A percentile compares a stretch with the other conserved stretches of the same genome.
Evolutionary conservation across 37 sponge, comb jelly and placozoan species (phyloP).

Genomic region (Ephydatia muelleri): DNA sequence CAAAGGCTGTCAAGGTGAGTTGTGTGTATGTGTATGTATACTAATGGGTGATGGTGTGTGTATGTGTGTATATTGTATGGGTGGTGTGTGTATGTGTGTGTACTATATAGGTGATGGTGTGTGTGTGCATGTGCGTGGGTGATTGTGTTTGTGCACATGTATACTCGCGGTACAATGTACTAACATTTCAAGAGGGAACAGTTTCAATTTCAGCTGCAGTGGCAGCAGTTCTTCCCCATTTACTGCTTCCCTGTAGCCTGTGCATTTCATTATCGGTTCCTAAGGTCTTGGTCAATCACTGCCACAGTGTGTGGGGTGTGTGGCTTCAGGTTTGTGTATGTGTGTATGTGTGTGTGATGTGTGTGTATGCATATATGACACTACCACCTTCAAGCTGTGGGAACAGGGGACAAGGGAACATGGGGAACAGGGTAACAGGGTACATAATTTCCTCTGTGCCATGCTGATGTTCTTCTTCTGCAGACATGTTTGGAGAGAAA

Average conservation of each 20-base stretch:
- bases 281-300: too few species aligned
- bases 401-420: background rate
- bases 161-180: too few species aligned
- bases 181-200: too few species aligned
- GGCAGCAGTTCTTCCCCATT: too few species aligned
- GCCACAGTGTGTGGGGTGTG: too few species aligned
- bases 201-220: too few species aligned
- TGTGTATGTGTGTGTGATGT: background rate
- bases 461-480: conserved; percentile 15
- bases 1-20: conserved; percentile 82
- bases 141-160: background rate
- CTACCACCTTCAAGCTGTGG: too few species aligned
- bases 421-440: background rate
- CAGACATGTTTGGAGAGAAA: conserved; percentile 91
- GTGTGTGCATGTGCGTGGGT: background rate
- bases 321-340: too few species aligned
- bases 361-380: background rate
- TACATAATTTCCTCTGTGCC: background rate
- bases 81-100: background rate
- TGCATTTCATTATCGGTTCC: too few species aligned
- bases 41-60: background rate
- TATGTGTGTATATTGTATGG: background rate
- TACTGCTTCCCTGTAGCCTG: too few species aligned
- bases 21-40: background rate
- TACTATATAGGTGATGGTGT: background rate